Evolutionary conservation across 2,797 vertebrate species (phyloP).

Genomic region (Brotogeris chrysoptera): DNA sequence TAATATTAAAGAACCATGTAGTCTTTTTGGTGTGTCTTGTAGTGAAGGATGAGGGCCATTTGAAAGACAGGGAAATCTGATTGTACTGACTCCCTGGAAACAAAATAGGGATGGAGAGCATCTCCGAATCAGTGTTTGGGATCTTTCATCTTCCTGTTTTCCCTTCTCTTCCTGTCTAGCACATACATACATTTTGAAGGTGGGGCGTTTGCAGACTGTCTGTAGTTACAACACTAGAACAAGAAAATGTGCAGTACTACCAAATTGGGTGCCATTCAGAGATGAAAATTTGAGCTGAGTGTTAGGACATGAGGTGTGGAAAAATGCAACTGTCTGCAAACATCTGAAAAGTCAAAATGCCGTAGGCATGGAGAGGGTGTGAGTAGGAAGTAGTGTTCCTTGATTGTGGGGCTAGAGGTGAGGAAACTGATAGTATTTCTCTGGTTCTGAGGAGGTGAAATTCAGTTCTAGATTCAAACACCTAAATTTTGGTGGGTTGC

Average conservation of each 20-base stretch:
- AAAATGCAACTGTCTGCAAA: neutral
- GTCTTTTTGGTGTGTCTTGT: neutral
- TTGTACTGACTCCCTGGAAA: accelerated
- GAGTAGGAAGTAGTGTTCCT: neutral
- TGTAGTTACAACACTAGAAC: neutral
- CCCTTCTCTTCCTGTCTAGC: neutral
- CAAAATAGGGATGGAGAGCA: neutral
- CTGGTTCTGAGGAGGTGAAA: neutral
- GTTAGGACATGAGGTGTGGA: neutral
- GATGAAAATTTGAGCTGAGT: neutral
- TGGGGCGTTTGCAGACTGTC: accelerated
- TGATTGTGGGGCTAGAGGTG: neutral
- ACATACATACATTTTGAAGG: neutral
- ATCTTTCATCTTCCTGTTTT: neutral
- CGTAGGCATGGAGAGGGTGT: neutral
- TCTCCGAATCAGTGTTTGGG: neutral
- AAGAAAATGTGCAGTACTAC: neutral
- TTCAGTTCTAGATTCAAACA: neutral
- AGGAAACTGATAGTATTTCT: neutral
- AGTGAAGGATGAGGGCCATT: neutral
- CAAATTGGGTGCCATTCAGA: neutral
- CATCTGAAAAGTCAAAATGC: neutral
- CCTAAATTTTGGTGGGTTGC: neutral
- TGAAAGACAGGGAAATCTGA: neutral
- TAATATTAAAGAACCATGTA: neutral